Evolutionary conservation across 2,888 invertebrate species (phyloP).

Genomic region (Blera fallax): DNA sequence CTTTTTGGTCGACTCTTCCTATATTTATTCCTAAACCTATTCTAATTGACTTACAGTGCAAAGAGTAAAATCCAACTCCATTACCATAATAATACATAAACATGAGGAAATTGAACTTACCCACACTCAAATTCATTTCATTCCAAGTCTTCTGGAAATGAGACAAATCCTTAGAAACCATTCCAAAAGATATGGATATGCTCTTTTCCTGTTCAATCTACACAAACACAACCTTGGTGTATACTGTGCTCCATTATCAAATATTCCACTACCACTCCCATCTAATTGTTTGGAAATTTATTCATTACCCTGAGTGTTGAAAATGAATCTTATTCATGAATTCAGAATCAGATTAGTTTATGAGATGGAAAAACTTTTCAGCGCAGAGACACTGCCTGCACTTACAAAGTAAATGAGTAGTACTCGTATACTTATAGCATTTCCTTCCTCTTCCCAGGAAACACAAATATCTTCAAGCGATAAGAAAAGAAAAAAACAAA

Average conservation of each 20-base stretch:
- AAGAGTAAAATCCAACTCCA: slow-evolving; percentile 8
- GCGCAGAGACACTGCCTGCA: background rate
- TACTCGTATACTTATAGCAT: no score
- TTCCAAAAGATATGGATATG: slow-evolving; percentile 6
- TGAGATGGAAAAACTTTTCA: slow-evolving; percentile 41
- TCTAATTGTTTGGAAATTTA: slow-evolving; percentile 56
- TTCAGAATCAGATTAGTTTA: slow-evolving; percentile 39
- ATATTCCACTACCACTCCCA: slow-evolving; percentile 29
- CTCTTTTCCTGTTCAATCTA: slow-evolving; percentile 14
- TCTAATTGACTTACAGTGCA: slow-evolving; percentile 4
- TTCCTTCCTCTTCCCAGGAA: background rate
- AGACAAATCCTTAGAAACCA: slow-evolving; percentile 15
- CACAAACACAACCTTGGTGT: background rate
- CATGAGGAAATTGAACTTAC: slow-evolving; percentile 19
- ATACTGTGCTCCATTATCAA: background rate
- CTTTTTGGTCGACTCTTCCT: no score
- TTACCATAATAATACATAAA: slow-evolving; percentile 43
- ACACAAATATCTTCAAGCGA: background rate
- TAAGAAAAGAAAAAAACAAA: background rate
- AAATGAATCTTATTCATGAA: slow-evolving; percentile 48
- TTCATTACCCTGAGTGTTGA: slow-evolving; percentile 36
- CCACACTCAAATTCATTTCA: background rate
- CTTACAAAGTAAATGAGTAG: background rate
- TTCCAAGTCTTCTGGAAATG: background rate
- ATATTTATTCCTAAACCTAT: background rate